Evolutionary conservation across 2,113 vertebrate genomes (phyloP).

Genomic region (Lepus americanus): DNA sequence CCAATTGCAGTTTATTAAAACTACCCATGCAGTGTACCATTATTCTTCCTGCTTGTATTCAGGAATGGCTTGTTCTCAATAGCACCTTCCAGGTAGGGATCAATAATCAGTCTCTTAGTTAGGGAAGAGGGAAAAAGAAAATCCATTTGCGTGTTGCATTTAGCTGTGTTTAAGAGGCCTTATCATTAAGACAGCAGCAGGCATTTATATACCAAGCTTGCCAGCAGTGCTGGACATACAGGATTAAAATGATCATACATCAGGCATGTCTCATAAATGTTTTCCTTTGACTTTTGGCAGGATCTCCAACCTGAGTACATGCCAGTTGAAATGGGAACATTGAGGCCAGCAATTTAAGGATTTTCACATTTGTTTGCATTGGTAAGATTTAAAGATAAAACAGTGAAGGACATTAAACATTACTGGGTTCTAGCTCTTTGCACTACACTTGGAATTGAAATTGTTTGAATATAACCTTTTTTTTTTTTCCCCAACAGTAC

Average conservation of each 20-base stretch:
- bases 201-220: constrained; percentile 77
- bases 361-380: constrained; percentile 80
- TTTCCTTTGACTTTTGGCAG: constrained; percentile 88
- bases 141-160: constrained; percentile 67
- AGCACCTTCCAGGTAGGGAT: constrained; percentile 78
- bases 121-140: constrained; percentile 51
- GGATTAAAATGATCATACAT: constrained; percentile 84
- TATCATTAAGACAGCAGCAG: constrained; percentile 84
- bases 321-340: constrained; percentile 82
- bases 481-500: constrained; percentile 38
- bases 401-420: constrained; percentile 68
- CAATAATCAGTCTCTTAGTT: constrained; percentile 78
- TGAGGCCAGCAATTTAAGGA: constrained; percentile 85
- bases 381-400: constrained; percentile 86
- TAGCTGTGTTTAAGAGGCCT: constrained; percentile 77
- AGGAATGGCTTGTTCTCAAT: constrained; percentile 73
- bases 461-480: constrained; percentile 38
- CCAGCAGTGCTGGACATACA: constrained; percentile 62
- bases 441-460: constrained; percentile 41
- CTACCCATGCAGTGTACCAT: constrained; percentile 74
- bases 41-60: constrained; percentile 81
- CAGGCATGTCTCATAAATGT: constrained; percentile 83
- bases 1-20: constrained; percentile 83
- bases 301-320: constrained; percentile 79
- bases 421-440: constrained; percentile 39